Evolutionary conservation across 92 coral and sea anemone genomes (phyloP), one percentile per base, ranked within the genome.

Genomic region (Epizoanthus scotinus): DNA sequence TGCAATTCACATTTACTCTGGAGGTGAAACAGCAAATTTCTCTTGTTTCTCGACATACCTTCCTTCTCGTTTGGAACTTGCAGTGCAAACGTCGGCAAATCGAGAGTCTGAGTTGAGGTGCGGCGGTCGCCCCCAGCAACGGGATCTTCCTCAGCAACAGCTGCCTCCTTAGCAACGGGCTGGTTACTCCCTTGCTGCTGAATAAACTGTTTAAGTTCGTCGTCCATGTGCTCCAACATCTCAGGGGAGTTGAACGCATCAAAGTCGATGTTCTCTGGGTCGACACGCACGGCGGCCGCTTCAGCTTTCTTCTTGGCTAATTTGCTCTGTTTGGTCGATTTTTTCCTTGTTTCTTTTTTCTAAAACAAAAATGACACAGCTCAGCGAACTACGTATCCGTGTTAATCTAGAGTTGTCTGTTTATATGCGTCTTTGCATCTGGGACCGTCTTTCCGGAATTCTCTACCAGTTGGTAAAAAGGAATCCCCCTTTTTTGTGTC

Each of bases 221-320:
- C 94, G 67, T 92, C 97, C 97, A 92, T 92, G 73, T 89, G 92
- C 20, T 86, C 81, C 21, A 92, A 71, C 97, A 92, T 90, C 52
- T 92, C 97, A 31, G 97, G 94, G 3, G 97, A 87, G 94, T 82
- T 90, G 69, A 92, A 92, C 15, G 90, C 82, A 5, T 87, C 89
- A 68, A 92, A 87, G 63, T 92, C 94, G 31, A 92, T 92, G 82
- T 90, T 90, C 26, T 92, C 82, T 3, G 94, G 97, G 57, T 92
- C 94, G 3, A 91, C 82, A 58, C 74, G 54, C 15, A 85, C 64
- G 12, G 71, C 47, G 20, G 27, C 71, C 1, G 28, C 26, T 21
- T 90, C 90, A 9, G 59, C 67, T 62, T 87, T 87, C 75, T 87
- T 87, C 82, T 85, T 92, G n/a, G 82, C 56, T 21, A 90, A 83